A percentile compares a stretch with the other conserved stretches of the same genome.
These are phyloP conservation scores for Saccopteryx bilineata DNA, from an alignment of 2,113 vertebrate genomes.

Conservation along the genomic window DNA sequence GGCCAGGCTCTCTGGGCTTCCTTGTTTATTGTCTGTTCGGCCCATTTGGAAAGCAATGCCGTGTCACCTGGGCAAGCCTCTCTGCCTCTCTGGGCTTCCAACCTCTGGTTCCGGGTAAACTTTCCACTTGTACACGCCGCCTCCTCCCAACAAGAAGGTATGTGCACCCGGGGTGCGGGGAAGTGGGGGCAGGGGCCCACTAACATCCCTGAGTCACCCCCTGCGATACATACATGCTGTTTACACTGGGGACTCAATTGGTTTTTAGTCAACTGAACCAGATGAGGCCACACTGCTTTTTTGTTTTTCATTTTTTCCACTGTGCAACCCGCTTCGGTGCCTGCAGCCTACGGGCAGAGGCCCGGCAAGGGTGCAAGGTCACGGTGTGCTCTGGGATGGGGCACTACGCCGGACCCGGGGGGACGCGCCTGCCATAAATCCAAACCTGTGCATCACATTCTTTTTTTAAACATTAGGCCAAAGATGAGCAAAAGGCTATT, in stretches of 20 bases:
- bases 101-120: neutral
- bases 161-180: neutral
- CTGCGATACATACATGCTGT: neutral
- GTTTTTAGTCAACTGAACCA: neutral
- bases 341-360: neutral
- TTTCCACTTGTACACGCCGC: neutral
- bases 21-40: neutral
- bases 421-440: neutral
- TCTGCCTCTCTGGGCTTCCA: neutral
- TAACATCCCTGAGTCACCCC: neutral
- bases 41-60: neutral
- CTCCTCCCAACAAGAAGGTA: neutral
- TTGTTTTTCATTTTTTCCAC: neutral
- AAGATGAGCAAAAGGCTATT: neutral
- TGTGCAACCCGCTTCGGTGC: neutral
- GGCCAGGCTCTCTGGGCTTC: neutral
- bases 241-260: neutral
- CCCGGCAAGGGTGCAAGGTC: neutral
- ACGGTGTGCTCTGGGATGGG: neutral
- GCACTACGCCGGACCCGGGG: neutral
- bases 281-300: neutral
- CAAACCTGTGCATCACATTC: neutral
- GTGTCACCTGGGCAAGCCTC: neutral
- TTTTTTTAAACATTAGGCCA: conserved; percentile 37
- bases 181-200: neutral